Evolutionary conservation across 2,113 vertebrate genomes (phyloP), one percentile per base, ranked within the genome.

Genomic region (Grammomys dolichurus): DNA sequence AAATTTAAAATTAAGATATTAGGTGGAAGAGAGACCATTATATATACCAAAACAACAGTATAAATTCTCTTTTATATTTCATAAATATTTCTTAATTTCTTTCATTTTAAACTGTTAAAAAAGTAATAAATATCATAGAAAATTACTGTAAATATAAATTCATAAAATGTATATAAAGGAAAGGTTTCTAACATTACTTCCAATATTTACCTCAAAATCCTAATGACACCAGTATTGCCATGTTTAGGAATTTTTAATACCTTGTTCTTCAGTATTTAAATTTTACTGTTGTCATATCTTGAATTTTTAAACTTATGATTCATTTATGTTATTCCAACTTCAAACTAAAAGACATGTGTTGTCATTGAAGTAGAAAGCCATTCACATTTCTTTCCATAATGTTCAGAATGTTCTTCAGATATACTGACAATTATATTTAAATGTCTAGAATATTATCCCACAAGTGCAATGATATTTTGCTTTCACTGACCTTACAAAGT

Each of bases 251-350:
- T 3, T 46, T 87, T 76, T 90, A 17, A n/a, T 86, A 20, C 20
- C 75, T 90, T 7, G 3, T 40, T 73, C 33, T 94, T 97, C 31
- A 76, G 5, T 31, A 85, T 87, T 78, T 51, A 93, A 63, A 58
- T 97, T 51, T n/a, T 73, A 95, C 31, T 95, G 14, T 70, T 94
- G 31, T 93, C 48, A 89, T 77, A 46, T 75, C 94, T 94, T 77
- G 8, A 54, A 77, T 78, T 91, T 85, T 17, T 46, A n/a, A 88
- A 70, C 10, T 91, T 92, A 78, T 56, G 63, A 93, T 54, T 82
- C 28, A 85, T 63, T 93, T 89, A 63, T 87, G 4, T 36, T 31
- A 77, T 80, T 92, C 28, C 36, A 85, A 43, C 48, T 86, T 36
- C 20, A 78, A 87, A 54, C 54, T 51, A 72, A 75, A 80, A 93